These are phyloP conservation scores for Boloria euphrosyne DNA, from an alignment of 2,888 invertebrate genomes.

Conservation along the genomic window DNA sequence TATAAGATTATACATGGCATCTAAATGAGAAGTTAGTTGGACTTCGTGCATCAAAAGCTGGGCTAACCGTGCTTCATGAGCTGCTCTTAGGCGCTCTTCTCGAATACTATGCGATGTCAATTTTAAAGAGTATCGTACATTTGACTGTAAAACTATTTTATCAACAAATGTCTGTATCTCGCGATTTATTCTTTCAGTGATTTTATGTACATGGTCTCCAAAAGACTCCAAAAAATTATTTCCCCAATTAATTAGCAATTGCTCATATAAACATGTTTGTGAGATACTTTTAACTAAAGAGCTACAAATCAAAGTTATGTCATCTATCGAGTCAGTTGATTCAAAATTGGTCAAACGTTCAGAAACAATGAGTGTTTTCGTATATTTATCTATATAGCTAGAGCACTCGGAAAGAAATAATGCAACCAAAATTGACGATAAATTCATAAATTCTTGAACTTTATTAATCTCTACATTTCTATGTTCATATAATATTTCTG, in stretches of 20 bases:
- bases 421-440: conserved; percentile 52
- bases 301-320: conserved; percentile 32
- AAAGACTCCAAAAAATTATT: conserved; percentile 71
- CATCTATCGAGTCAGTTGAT: conserved; percentile 32
- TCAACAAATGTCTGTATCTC: conserved; percentile 64
- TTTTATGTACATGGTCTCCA: conserved; percentile 50
- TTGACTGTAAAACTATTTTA: conserved; percentile 53
- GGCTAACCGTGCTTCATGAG: conserved; percentile 52
- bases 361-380: conserved; percentile 41
- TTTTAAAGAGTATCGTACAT: conserved; percentile 63
- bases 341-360: conserved; percentile 32
- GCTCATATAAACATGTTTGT: conserved; percentile 61
- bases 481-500: conserved; percentile 57
- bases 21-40: conserved; percentile 61
- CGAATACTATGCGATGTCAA: conserved; percentile 62
- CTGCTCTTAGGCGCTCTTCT: conserved; percentile 59
- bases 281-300: conserved; percentile 51
- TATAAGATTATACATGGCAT: conserved; percentile 56
- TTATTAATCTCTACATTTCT: conserved; percentile 58
- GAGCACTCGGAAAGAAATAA: conserved; percentile 62
- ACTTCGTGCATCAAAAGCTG: conserved; percentile 60
- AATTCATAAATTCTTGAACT: conserved; percentile 61
- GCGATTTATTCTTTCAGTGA: conserved; percentile 57
- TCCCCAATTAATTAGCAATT: conserved; percentile 61
- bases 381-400: conserved; percentile 62